These are phyloP conservation scores for Neogobius melanostomus DNA, from an alignment of 2,113 vertebrate genomes.

Conservation along the genomic window DNA sequence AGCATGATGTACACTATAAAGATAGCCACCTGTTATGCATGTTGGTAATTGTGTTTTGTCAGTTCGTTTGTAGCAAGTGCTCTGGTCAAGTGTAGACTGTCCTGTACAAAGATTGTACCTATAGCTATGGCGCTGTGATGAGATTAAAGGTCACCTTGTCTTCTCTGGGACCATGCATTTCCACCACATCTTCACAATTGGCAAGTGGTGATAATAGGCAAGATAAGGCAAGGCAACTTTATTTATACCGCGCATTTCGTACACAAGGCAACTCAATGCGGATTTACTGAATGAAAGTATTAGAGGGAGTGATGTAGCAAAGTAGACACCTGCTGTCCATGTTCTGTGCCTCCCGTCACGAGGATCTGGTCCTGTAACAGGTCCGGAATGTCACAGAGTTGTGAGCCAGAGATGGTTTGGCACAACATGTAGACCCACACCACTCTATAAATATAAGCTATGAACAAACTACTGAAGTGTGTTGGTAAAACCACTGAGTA, in stretches of 20 bases:
- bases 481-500: neutral
- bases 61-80: neutral
- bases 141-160: neutral
- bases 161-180: neutral
- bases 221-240: too few species aligned
- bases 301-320: too few species aligned
- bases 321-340: neutral
- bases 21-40: too few species aligned
- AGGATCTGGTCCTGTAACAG: conserved; percentile 52
- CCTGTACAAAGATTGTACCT: neutral
- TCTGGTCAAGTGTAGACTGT: neutral
- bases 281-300: too few species aligned
- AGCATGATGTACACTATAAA: too few species aligned
- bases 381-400: conserved; percentile 67
- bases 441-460: conserved; percentile 47
- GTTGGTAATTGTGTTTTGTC: neutral
- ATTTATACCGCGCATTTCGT: too few species aligned
- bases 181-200: neutral
- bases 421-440: conserved; percentile 19
- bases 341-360: conserved; percentile 17
- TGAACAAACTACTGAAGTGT: conserved; percentile 19
- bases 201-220: neutral
- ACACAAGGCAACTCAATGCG: too few species aligned
- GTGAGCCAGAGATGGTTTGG: conserved; percentile 48
- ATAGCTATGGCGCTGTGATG: neutral